phyloP scores from a whole-genome alignment of 2,888 invertebrate genomes.

The Lepidocyrtoides sp. region DNA sequence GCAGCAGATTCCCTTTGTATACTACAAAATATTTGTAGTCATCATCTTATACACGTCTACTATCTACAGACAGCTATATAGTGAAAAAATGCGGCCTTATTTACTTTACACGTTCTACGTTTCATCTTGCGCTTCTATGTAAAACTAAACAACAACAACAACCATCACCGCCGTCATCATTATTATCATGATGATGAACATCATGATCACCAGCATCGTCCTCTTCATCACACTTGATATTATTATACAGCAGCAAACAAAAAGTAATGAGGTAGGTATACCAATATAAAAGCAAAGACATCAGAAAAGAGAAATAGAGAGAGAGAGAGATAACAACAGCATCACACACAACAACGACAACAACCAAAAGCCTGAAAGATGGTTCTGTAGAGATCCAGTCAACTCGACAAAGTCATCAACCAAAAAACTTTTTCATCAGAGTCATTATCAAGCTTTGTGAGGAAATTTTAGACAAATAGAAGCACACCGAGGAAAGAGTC shows the following conservation, averaged over 20 bases:
- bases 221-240: slow-evolving; percentile 26
- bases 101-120: slow-evolving; percentile 45
- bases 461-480: slow-evolving; percentile 32
- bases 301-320: neutral
- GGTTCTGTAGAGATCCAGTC: neutral
- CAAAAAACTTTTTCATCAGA: slow-evolving; percentile 53
- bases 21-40: too few relatives aligned
- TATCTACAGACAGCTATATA: too few relatives aligned
- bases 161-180: neutral
- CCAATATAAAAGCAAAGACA: neutral
- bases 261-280: slow-evolving; percentile 44
- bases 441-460: slow-evolving; percentile 49
- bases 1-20: neutral
- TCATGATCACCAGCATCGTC: too few relatives aligned
- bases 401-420: slow-evolving; percentile 46
- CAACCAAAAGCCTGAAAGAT: neutral
- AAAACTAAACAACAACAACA: neutral
- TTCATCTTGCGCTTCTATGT: slow-evolving; percentile 28
- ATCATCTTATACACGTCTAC: too few relatives aligned
- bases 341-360: neutral
- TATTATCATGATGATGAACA: slow-evolving; percentile 23
- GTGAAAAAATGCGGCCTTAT: neutral
- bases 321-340: too few relatives aligned
- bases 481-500: too few relatives aligned
- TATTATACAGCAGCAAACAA: slow-evolving; percentile 33